Conservation (phyloP, 2,113 vertebrate genomes). For the Myrmecophaga tridactyla region DNA sequence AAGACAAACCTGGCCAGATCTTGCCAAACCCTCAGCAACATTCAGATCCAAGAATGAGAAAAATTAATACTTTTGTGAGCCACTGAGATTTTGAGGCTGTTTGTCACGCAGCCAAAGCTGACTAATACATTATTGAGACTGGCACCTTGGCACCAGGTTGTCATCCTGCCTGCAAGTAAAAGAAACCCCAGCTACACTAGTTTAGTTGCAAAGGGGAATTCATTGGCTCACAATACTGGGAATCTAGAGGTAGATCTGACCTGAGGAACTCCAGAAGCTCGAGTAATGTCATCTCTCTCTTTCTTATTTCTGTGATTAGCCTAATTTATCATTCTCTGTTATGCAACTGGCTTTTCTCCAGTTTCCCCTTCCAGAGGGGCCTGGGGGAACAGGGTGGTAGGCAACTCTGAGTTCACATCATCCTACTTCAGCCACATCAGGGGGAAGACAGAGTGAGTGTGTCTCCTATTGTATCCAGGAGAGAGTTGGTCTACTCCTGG, state of each 20-base stretch:
- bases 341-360: neutral
- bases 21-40: rapidly evolving
- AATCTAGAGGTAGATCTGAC: neutral
- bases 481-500: neutral
- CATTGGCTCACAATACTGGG: neutral
- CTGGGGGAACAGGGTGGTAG: rapidly evolving
- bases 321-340: neutral
- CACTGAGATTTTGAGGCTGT: neutral
- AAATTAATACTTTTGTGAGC: neutral
- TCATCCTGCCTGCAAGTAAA: neutral
- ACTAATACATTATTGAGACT: rapidly evolving
- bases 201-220: neutral
- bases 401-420: neutral
- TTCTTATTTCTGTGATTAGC: rapidly evolving
- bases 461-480: neutral
- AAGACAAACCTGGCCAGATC: neutral
- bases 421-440: too few relatives aligned
- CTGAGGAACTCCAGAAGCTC: neutral
- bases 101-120: neutral
- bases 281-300: neutral
- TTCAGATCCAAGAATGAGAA: neutral
- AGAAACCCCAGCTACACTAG: neutral
- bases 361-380: neutral
- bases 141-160: neutral
- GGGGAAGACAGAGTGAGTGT: neutral